Conservation (phyloP, 2,113 vertebrate species). For the Agelaius tricolor region DNA sequence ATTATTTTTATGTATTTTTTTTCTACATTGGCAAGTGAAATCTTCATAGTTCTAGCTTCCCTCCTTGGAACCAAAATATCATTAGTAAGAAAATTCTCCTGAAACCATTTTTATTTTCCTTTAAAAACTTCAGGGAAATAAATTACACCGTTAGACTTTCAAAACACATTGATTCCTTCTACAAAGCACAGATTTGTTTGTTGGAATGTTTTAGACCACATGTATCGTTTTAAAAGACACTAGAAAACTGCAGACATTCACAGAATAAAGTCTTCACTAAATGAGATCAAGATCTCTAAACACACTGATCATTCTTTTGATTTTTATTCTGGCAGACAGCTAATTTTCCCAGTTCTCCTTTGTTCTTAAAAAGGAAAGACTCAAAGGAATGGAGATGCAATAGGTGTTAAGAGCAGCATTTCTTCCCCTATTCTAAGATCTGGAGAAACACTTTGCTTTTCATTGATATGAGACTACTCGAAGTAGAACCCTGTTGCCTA, state of each 20-base stretch:
- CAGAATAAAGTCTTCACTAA: background rate
- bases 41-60: background rate
- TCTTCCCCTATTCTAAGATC: background rate
- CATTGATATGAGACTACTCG: background rate
- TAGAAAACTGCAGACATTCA: background rate
- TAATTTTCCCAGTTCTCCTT: background rate
- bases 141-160: background rate
- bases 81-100: background rate
- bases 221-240: background rate
- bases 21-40: background rate
- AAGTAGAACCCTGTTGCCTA: background rate
- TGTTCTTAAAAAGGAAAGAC: background rate
- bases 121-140: slow-evolving; percentile 5
- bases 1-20: background rate
- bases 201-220: background rate
- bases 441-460: background rate
- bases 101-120: background rate
- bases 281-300: background rate
- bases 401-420: background rate
- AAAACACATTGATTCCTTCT: background rate
- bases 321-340: background rate
- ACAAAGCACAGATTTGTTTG: background rate
- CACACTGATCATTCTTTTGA: background rate
- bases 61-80: background rate
- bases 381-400: background rate